Percentiles rank a stretch among this genome's conserved stretches.
Evolutionary conservation across 2,888 invertebrate genomes (phyloP).

Genomic region (Trichopoda pennipes): DNA sequence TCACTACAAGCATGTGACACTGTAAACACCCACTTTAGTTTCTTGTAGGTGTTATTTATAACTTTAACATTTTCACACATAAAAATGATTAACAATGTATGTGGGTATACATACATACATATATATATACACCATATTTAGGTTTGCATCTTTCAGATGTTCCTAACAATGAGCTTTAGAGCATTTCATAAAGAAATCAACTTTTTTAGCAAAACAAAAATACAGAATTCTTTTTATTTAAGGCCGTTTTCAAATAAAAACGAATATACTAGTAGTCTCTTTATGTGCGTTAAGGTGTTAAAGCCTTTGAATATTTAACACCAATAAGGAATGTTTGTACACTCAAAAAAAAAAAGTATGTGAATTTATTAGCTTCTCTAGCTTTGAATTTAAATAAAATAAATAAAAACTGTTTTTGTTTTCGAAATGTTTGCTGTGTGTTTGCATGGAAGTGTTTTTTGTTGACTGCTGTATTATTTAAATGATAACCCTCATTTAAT

Average conservation of each 20-base stretch:
- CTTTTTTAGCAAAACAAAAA: slow-evolving; percentile 5
- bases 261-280: background rate
- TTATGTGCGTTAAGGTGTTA: background rate
- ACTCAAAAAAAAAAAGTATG: background rate
- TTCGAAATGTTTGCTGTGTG: no score
- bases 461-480: no score
- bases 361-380: no score
- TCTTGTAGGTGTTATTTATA: slow-evolving; percentile 18
- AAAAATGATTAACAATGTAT: slow-evolving; percentile 25
- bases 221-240: slow-evolving; percentile 27
- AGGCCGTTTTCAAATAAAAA: slow-evolving; percentile 4
- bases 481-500: no score
- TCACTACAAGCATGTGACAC: slow-evolving; percentile 42
- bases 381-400: background rate
- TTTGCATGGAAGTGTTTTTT: no score
- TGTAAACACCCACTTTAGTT: slow-evolving; percentile 44
- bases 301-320: slow-evolving; percentile 30
- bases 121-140: slow-evolving; percentile 6
- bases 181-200: slow-evolving; percentile 29
- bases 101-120: no score
- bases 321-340: slow-evolving; percentile 5
- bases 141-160: slow-evolving; percentile 28
- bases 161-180: slow-evolving; percentile 56
- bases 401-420: no score
- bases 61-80: slow-evolving; percentile 13